A percentile compares a stretch with the other conserved stretches of the same genome.
Evolutionary conservation across 2,888 invertebrate genomes (phyloP).

Genomic region (Fabriciana adippe): DNA sequence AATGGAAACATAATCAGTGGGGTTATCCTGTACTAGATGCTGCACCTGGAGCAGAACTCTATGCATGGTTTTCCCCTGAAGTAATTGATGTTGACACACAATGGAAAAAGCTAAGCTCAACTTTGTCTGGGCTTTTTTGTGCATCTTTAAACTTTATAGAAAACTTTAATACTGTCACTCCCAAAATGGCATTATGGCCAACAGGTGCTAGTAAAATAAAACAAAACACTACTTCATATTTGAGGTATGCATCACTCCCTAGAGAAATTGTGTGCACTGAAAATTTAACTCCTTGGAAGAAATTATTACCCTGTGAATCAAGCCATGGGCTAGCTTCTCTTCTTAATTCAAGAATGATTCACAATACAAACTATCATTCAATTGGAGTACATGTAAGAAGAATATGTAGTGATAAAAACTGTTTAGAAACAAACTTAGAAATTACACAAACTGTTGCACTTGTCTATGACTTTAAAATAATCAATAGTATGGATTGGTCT

Average conservation of each 20-base stretch:
- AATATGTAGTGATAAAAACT: conserved; percentile 85
- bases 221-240: conserved; percentile 78
- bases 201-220: conserved; percentile 81
- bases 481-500: conserved; percentile 90
- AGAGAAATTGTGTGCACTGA: conserved; percentile 99
- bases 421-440: conserved; percentile 86
- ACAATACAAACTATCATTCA: conserved; percentile 96
- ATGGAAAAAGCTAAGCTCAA: conserved; percentile 94
- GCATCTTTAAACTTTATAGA: conserved; percentile 98
- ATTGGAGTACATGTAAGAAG: conserved; percentile 92
- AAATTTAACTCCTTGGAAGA: conserved; percentile 99
- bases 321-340: conserved; percentile 92
- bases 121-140: conserved; percentile 97
- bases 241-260: conserved; percentile 94
- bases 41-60: conserved; percentile 96
- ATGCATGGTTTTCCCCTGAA: conserved; percentile 93
- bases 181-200: conserved; percentile 92
- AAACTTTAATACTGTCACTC: conserved; percentile 90
- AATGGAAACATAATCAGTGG: conserved; percentile 97
- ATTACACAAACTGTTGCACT: conserved; percentile 92
- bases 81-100: conserved; percentile 88
- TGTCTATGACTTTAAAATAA: conserved; percentile 90
- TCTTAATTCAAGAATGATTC: conserved; percentile 94
- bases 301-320: conserved; percentile 97
- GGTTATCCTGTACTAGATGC: conserved; percentile 95